Evolutionary conservation across 2,797 vertebrate species (phyloP), one percentile per base, ranked within the genome.

Genomic region (Cheracebus regulus): DNA sequence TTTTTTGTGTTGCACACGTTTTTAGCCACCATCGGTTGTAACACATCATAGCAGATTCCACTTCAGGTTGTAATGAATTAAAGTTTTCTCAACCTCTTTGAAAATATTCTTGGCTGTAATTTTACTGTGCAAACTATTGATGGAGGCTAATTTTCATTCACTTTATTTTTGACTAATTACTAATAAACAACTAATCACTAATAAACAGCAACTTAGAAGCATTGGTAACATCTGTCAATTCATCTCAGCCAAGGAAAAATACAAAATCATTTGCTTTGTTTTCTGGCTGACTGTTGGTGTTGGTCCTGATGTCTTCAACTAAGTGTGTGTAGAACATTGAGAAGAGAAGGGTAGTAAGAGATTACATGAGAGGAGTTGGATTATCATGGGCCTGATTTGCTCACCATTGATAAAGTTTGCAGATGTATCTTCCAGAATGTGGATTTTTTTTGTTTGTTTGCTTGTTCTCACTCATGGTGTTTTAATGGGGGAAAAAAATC

Each of bases 201-300:
- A 72, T 76, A 46, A 55, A 84, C 24, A 50, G 39, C 75, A 76
- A 46, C 39, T 87, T 50, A 64, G 26, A 11, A 57, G 33, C 80
- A 39, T 57, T 90, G 39, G 14, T 73, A 24, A 22, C 24, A 44
- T 70, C 8, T 83, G 14, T 78, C 46, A 19, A 8, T 87, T 80
- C 46, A 33, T 48, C 44, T 80, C 24, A 83, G 64, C 33, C 75
- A 81, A 44, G 30, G 57, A 58, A 88, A 28, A n/a, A n/a, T 67
- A 67, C 87, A 81, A 8, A 85, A 85, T 78, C n/a, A n/a, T 80
- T 88, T 64, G 20, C 58, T 83, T 88, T 90, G 52, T 85, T 95
- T 89, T 79, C 41, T 15, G 19, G 12, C 70, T 87, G 33, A 17
- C 90, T 64, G 3, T 88, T 73, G 55, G 39, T 57, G 2, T 92